Evolutionary conservation across 2,888 invertebrate species (phyloP), one percentile per base, ranked within the genome.

Genomic region (Pocota personata): DNA sequence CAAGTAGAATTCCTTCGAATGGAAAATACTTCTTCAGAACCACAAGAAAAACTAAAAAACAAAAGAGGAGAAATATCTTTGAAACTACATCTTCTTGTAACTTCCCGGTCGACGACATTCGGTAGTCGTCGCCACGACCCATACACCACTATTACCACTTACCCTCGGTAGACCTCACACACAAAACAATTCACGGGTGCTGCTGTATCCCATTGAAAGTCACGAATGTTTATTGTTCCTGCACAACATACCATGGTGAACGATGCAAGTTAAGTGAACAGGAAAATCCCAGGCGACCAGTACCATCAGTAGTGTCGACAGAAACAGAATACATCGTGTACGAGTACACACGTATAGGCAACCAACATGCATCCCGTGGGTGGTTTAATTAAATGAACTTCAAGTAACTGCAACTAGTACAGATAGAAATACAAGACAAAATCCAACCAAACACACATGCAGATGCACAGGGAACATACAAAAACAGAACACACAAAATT

Each of bases 201-300:
- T 35, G 12, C 19, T 14, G 72, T 66, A 40, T 73, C 66, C 60
- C 40, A 72, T 60, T 76, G 76, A 77, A 82, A 86, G 80, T 86
- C 76, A 82, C 76, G 82, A 86, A 76, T 82, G 80, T 86, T 86
- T 86, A 86, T 82, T 86, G 82, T 86, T 76, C 80, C 52, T 35
- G 71, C 64, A 24, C n/a, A 8, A n/a, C 27, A 55, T 35, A 62
- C 30, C 55, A 62, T 35, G 43, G 57, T 64, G 52, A 66, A 40
- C 67, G 43, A 71, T 64, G 46, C 46, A 43, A 75, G 79, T 69
- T n/a, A 75, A 79, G 84, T 84, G 82, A 76, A 40, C 71, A 60
- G 80, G 64, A 71, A 86, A 76, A 75, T 78, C 69, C 69, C 60
- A 60, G 16, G 58, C 57, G 71, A 71, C 82, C 76, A 62, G 27